phyloP scores from a whole-genome alignment of 1,140 invertebrate species.

The Drosophila orosa region DNA sequence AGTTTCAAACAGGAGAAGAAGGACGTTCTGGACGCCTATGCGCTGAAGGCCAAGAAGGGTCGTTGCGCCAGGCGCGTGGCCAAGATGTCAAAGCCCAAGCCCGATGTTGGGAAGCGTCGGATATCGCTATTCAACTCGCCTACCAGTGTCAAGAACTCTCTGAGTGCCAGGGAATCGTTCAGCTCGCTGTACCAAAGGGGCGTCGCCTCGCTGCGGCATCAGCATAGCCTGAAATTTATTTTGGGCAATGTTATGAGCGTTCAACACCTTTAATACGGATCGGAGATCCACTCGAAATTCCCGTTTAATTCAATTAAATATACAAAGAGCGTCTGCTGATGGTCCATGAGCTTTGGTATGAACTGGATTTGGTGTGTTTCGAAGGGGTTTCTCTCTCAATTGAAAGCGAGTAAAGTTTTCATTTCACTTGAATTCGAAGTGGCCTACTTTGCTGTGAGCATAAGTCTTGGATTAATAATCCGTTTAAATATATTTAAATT shows the following conservation, averaged over 20 bases:
- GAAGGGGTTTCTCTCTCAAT: background rate
- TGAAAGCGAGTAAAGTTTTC: slow-evolving; percentile 1
- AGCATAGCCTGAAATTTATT: background rate
- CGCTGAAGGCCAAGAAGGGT: slow-evolving; percentile 1
- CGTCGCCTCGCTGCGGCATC: background rate
- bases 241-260: background rate
- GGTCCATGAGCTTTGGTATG: background rate
- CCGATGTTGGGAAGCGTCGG: background rate
- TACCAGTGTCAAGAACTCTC: background rate
- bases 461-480: background rate
- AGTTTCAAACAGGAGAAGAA: background rate
- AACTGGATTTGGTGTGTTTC: background rate
- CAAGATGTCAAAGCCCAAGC: slow-evolving; percentile 1
- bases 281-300: background rate
- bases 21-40: slow-evolving; percentile 3
- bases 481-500: background rate
- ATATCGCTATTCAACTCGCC: background rate
- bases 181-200: background rate
- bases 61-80: slow-evolving; percentile 1
- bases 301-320: background rate
- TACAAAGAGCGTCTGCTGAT: background rate
- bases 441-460: background rate
- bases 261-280: background rate
- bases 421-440: slow-evolving; percentile 1
- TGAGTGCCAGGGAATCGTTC: background rate